Percentiles rank a stretch among this genome's conserved stretches.
Evolutionary conservation across 1,140 invertebrate genomes (phyloP).

Genomic region (Augochlora pura): DNA sequence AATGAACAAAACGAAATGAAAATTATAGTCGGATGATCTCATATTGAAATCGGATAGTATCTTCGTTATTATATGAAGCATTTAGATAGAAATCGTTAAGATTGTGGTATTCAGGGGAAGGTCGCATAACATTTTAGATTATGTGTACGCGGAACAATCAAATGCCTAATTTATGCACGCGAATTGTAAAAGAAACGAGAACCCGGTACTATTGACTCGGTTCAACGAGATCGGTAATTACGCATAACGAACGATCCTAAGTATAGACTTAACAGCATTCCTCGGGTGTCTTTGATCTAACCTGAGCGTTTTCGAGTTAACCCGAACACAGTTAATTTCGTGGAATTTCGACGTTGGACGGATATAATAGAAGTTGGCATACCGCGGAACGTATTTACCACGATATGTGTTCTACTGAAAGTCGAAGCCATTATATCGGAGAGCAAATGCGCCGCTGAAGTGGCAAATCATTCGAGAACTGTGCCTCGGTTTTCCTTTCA

Average conservation of each 20-base stretch:
- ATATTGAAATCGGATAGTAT: too few relatives aligned
- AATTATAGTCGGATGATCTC: too few relatives aligned
- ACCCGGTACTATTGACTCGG: constrained; percentile 24
- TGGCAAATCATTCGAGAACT: not conserved
- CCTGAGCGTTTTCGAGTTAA: constrained; percentile 40
- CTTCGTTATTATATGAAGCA: not conserved
- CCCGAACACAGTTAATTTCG: constrained; percentile 39
- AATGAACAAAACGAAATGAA: too few relatives aligned
- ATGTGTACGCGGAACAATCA: constrained; percentile 1
- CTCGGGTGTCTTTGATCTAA: constrained; percentile 40
- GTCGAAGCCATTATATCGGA: constrained; percentile 1
- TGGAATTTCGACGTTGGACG: constrained; percentile 32
- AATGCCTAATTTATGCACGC: constrained; percentile 21
- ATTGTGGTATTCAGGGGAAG: not conserved
- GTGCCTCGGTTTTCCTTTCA: not conserved
- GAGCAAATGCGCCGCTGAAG: constrained; percentile 13
- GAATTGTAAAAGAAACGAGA: not conserved
- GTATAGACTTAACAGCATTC: constrained; percentile 35
- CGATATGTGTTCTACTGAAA: not conserved
- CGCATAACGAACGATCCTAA: constrained; percentile 28
- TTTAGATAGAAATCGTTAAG: not conserved
- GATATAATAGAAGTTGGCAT: constrained; percentile 37
- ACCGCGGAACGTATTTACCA: constrained; percentile 6
- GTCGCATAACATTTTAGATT: constrained; percentile 8
- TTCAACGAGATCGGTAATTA: constrained; percentile 42